These are phyloP conservation scores for Idaea aversata DNA, from an alignment of 2,888 invertebrate genomes.

Conservation along the genomic window DNA sequence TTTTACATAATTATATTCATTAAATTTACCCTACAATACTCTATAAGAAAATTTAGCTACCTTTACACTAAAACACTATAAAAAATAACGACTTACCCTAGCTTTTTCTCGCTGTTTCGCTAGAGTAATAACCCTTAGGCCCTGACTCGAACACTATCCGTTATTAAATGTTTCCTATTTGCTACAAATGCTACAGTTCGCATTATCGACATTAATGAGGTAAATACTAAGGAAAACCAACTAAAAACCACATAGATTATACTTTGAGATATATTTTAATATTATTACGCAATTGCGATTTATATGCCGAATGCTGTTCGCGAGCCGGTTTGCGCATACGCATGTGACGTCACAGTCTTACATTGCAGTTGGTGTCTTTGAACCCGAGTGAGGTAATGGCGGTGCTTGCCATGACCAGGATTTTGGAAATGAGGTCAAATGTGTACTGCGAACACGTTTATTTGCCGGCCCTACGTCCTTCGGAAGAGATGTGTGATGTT, in stretches of 20 bases:
- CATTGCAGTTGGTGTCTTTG: slow-evolving; percentile 25
- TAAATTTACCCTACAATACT: too few relatives aligned
- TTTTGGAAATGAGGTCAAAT: not conserved
- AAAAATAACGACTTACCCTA: too few relatives aligned
- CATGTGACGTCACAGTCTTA: slow-evolving; percentile 29
- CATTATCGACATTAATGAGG: not conserved
- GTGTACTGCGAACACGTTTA: not conserved
- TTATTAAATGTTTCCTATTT: too few relatives aligned
- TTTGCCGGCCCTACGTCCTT: too few relatives aligned
- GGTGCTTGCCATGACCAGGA: slow-evolving; percentile 2
- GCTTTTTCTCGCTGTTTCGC: too few relatives aligned
- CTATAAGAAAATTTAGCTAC: too few relatives aligned
- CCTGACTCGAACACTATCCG: too few relatives aligned
- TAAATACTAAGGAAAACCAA: not conserved
- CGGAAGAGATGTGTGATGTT: too few relatives aligned
- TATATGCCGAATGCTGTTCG: slow-evolving; percentile 13
- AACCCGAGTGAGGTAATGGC: slow-evolving; percentile 23
- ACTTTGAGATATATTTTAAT: not conserved
- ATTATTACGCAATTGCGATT: not conserved
- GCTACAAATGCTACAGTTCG: not conserved
- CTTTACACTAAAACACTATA: too few relatives aligned
- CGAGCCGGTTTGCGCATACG: slow-evolving; percentile 27
- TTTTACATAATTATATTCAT: too few relatives aligned
- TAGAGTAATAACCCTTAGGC: too few relatives aligned
- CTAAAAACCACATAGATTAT: not conserved